phyloP scores from a whole-genome alignment of 2,797 vertebrate species.

The Natrix natrix region DNA sequence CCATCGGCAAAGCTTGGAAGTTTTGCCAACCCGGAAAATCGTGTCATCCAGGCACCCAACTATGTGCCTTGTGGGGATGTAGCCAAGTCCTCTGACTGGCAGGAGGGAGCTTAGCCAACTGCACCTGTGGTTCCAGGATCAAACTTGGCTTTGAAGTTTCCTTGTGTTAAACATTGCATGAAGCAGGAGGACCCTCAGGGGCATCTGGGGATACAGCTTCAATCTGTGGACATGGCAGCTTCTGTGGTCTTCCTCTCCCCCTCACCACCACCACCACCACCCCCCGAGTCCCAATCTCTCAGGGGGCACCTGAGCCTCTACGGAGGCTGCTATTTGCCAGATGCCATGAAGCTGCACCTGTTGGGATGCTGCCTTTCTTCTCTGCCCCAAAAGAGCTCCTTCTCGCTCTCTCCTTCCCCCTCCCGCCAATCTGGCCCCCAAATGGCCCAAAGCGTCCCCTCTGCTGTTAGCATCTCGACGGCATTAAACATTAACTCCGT shows the following conservation, averaged over 20 bases:
- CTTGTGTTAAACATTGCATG: background rate
- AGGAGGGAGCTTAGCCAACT: background rate
- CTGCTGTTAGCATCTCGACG: background rate
- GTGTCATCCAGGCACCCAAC: background rate
- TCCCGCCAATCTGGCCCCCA: fast-evolving
- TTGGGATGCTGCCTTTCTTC: background rate
- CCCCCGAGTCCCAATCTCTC: background rate
- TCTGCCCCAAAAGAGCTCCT: background rate
- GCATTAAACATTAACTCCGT: conserved; percentile 12
- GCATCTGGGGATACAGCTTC: background rate
- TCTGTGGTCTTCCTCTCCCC: background rate
- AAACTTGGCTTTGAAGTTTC: background rate
- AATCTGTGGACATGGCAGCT: background rate
- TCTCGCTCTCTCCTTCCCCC: background rate
- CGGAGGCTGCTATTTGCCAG: background rate
- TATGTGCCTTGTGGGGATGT: background rate
- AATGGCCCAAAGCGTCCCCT: background rate
- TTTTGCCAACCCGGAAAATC: background rate
- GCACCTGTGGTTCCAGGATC: background rate
- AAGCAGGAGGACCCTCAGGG: background rate
- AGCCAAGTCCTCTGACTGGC: background rate
- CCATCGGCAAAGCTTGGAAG: background rate
- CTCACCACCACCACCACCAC: too few relatives aligned
- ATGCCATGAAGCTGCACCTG: background rate
- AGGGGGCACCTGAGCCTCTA: background rate